Percentiles rank a stretch among this genome's conserved stretches.
These are phyloP conservation scores for Alexandromys oeconomus DNA, from an alignment of 2,797 vertebrate genomes.

Conservation along the genomic window DNA sequence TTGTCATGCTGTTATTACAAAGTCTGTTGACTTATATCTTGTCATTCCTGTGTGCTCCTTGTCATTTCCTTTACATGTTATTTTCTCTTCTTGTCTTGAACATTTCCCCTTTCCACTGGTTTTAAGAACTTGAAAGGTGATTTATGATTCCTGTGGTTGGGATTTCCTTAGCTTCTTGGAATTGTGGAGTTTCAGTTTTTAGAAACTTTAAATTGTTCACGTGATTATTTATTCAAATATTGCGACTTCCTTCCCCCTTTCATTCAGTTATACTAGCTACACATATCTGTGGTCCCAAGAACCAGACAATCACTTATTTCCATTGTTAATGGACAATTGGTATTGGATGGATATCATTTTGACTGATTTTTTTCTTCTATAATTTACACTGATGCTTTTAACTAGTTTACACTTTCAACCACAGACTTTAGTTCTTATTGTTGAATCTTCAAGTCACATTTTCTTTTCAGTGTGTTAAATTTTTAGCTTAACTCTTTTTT, in stretches of 20 bases:
- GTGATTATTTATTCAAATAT: not conserved
- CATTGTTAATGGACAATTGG: not conserved
- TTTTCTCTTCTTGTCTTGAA: not conserved
- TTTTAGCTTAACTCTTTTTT: not conserved
- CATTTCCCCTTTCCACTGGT: not conserved
- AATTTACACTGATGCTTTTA: not conserved
- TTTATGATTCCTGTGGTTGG: not conserved
- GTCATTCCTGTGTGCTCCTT: not conserved
- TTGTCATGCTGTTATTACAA: not conserved
- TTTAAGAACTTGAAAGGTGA: not conserved
- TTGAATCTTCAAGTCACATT: not conserved
- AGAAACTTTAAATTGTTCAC: not conserved
- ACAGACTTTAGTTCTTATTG: not conserved
- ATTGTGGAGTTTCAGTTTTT: not conserved
- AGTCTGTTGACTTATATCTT: not conserved
- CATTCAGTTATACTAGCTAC: not conserved
- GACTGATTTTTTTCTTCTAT: not conserved
- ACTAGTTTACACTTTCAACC: not conserved
- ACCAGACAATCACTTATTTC: not conserved
- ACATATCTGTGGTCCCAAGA: not conserved
- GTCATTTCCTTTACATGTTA: not conserved
- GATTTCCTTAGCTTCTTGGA: not conserved
- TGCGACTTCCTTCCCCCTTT: not conserved
- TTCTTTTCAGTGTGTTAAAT: not conserved
- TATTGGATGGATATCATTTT: not conserved